Percentiles rank a stretch among this genome's conserved stretches.
Conservation (phyloP, 2,113 vertebrate genomes). For the Rhombomys opimus region DNA sequence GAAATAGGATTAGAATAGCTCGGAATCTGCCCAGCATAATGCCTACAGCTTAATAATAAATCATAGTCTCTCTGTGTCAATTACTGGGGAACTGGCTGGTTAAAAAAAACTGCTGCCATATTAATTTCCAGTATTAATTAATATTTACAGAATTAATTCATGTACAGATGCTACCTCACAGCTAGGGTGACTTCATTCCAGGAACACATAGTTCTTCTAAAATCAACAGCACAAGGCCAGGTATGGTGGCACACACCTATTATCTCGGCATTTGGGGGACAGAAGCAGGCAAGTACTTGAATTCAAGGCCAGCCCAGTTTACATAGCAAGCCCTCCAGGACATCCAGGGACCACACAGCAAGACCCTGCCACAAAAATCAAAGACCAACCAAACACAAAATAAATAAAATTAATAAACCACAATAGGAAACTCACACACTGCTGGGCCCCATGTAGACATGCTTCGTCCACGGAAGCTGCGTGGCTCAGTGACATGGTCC, state of each 20-base stretch:
- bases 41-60: too few relatives aligned
- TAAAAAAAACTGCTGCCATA: too few relatives aligned
- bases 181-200: rapidly evolving
- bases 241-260: background rate
- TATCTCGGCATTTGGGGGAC: background rate
- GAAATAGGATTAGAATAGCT: too few relatives aligned
- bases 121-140: too few relatives aligned
- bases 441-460: background rate
- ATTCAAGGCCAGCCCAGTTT: background rate
- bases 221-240: background rate
- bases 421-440: background rate
- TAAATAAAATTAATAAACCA: background rate
- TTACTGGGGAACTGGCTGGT: too few relatives aligned
- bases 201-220: too few relatives aligned
- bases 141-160: too few relatives aligned
- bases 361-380: background rate
- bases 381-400: background rate
- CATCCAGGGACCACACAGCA: background rate
- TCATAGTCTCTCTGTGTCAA: too few relatives aligned
- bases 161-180: background rate
- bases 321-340: background rate
- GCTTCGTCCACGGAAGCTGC: background rate
- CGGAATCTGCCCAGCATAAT: too few relatives aligned
- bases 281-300: background rate
- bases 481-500: background rate